Evolutionary conservation across 1,140 invertebrate genomes (phyloP), one percentile per base, ranked within the genome.

Genomic region (Ylistrum balloti): DNA sequence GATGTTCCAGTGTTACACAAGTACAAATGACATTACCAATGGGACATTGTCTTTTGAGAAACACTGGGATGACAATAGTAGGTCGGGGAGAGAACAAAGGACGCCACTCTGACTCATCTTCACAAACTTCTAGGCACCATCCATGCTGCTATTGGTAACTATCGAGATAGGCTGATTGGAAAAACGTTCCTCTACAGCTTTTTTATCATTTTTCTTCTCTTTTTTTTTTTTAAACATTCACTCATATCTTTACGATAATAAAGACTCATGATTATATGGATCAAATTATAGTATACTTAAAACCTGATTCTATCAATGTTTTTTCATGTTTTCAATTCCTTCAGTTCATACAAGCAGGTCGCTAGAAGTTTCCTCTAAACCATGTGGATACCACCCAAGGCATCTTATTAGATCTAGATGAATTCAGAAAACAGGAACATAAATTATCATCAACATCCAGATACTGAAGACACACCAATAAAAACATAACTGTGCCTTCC

Each of bases 61-160:
- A 38, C 35, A 38, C 35, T 38, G 35, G 22, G n/a, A 74, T 74
- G 56, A 28, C 56, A 74, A 74, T 74, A 45, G 10, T 45, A 45
- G 41, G 41, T 17, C 41, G 41, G 41, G 41, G 35, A 38, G 35
- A 56, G 45, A 74, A 74, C 56, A 74, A 74, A 74, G 56, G 56
- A 74, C 5, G n/a, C 22, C 56, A 74, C 56, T 74, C 22, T 74
- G 56, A 74, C 56, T 74, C 56, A 74, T 74, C 56, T 74, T 74
- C 56, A 74, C 56, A n/a, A 74, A 74, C 56, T 74, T 74, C 56
- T 74, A 22, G n/a, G 22, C n/a, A 17, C 56, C 56, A n/a, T 74
- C 56, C 56, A 74, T 74, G n/a, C n/a, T n/a, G n/a, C 17, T 74
- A 74, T 74, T 74, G n/a, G 22, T 74, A 74, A 74, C 28, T 28